Evolutionary conservation across 2,888 invertebrate genomes (phyloP).

Genomic region (Macropis europaea): DNA sequence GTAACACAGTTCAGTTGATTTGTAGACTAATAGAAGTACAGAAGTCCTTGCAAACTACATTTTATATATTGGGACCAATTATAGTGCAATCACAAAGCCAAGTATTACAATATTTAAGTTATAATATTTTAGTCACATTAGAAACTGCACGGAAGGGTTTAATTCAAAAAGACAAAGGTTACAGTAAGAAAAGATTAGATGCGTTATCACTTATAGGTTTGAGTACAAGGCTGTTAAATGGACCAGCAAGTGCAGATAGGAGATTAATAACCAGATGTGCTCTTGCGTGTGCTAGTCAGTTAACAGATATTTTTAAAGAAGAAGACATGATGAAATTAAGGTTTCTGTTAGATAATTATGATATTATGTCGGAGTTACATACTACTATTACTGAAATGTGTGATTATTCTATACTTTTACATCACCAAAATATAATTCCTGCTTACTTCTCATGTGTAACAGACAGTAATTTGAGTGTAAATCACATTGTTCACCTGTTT

Average conservation of each 20-base stretch:
- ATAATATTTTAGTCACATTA: constrained; percentile 86
- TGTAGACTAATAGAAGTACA: constrained; percentile 91
- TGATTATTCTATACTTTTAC: constrained; percentile 75
- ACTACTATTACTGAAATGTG: constrained; percentile 65
- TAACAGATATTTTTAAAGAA: constrained; percentile 74
- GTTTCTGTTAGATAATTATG: constrained; percentile 79
- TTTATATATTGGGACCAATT: constrained; percentile 85
- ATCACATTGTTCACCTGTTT: constrained; percentile 72
- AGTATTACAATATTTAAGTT: constrained; percentile 89
- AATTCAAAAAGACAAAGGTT: constrained; percentile 71
- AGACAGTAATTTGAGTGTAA: constrained; percentile 69
- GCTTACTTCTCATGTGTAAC: constrained; percentile 72
- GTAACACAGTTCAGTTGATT: constrained; percentile 86
- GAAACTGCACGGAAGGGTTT: constrained; percentile 83
- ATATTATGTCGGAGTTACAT: constrained; percentile 71
- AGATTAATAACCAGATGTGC: constrained; percentile 85
- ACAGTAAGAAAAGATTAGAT: constrained; percentile 74
- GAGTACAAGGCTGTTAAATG: constrained; percentile 74
- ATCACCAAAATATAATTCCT: constrained; percentile 76
- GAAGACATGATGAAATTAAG: constrained; percentile 82
- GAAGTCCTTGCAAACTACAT: constrained; percentile 87
- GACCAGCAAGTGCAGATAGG: constrained; percentile 83
- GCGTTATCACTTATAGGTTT: constrained; percentile 72
- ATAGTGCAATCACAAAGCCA: constrained; percentile 88
- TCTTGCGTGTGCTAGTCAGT: constrained; percentile 83